A percentile compares a stretch with the other conserved stretches of the same genome.
Conservation (phyloP, 2,113 vertebrate species). For the Poicephalus meyeri region DNA sequence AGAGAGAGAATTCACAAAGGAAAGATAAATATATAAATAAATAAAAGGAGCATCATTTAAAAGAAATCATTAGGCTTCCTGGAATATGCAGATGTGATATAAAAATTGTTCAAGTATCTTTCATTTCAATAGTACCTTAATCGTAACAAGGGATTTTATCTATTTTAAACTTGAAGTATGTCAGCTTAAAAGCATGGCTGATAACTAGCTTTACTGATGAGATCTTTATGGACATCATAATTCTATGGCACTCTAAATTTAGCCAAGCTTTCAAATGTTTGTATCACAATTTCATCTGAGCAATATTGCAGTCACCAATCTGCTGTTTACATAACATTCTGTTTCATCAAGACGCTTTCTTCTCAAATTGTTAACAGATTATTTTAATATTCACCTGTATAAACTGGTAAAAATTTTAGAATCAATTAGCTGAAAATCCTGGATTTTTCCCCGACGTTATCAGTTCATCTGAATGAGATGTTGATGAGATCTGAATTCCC, state of each 20-base stretch:
- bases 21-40: not conserved
- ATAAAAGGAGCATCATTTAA: not conserved
- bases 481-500: not conserved
- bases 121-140: not conserved
- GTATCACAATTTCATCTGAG: not conserved
- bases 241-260: not conserved
- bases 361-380: not conserved
- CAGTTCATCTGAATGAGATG: not conserved
- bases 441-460: not conserved
- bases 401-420: not conserved
- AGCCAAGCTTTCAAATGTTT: not conserved
- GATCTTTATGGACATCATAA: not conserved
- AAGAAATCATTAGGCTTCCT: not conserved
- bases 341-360: slow-evolving; percentile 20
- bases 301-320: not conserved
- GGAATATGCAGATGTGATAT: not conserved
- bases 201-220: not conserved
- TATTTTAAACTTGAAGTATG: not conserved
- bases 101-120: not conserved
- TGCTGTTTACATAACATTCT: not conserved
- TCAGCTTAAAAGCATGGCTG: not conserved
- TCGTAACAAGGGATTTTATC: not conserved
- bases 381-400: slow-evolving; percentile 31
- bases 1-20: not conserved
- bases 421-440: not conserved